Conservation (phyloP, 1,140 invertebrate species). For the Trichonephila clavata region DNA sequence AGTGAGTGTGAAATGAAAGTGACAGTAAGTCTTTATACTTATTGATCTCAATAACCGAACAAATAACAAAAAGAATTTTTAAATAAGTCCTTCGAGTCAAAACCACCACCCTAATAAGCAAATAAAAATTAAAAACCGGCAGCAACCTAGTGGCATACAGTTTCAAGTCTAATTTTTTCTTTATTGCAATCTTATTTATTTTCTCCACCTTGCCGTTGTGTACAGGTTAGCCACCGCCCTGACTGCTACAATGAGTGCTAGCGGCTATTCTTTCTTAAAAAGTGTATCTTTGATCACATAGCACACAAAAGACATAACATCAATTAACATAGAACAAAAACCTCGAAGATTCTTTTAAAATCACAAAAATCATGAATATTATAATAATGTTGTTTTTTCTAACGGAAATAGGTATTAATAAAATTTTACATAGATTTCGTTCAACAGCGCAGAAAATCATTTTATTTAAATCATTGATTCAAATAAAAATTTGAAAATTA, state of each 20-base stretch:
- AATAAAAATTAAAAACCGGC: conserved; percentile 44
- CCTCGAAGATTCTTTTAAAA: too few relatives aligned
- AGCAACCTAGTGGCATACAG: conserved; percentile 52
- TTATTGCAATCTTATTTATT: not conserved
- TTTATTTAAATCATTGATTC: too few relatives aligned
- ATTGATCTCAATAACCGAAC: not conserved
- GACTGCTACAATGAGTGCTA: not conserved
- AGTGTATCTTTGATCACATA: too few relatives aligned
- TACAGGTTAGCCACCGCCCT: conserved; percentile 60
- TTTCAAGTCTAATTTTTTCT: conserved; percentile 35
- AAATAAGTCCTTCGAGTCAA: conserved; percentile 6
- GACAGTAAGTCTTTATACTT: conserved; percentile 38
- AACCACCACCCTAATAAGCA: conserved; percentile 58
- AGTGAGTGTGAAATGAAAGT: not conserved
- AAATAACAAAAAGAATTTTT: conserved; percentile 41
- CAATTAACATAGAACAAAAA: too few relatives aligned
- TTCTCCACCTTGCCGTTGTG: conserved; percentile 11
- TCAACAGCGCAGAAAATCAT: too few relatives aligned
- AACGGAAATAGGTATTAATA: too few relatives aligned
- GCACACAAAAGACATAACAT: too few relatives aligned
- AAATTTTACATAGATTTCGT: too few relatives aligned
- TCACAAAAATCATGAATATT: too few relatives aligned
- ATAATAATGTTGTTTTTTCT: too few relatives aligned
- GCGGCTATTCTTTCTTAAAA: too few relatives aligned
- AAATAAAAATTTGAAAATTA: too few relatives aligned